phyloP scores from a whole-genome alignment of 2,888 invertebrate species.

The Masnerella sp. region DNA sequence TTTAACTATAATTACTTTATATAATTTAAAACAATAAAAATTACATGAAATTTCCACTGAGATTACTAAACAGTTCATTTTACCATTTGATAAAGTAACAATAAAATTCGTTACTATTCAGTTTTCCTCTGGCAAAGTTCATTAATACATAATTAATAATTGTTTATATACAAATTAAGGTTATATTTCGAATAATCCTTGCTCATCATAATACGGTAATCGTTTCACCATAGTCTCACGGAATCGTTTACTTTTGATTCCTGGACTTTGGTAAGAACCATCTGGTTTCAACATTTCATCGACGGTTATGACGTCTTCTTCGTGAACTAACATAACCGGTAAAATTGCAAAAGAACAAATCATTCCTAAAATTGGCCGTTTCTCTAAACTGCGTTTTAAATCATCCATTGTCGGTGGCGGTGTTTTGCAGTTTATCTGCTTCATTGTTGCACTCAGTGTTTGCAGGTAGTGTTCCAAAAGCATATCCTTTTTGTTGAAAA shows the following conservation, averaged over 20 bases:
- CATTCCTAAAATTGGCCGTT: slow-evolving; percentile 63
- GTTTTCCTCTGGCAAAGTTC: too few relatives aligned
- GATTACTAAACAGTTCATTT: too few relatives aligned
- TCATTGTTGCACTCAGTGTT: slow-evolving; percentile 65
- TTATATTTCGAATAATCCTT: slow-evolving; percentile 67
- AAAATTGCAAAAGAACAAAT: slow-evolving; percentile 64
- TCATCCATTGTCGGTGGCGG: slow-evolving; percentile 65
- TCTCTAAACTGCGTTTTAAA: slow-evolving; percentile 59
- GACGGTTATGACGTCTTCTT: slow-evolving; percentile 62
- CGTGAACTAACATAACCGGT: slow-evolving; percentile 67
- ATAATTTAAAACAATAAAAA: too few relatives aligned
- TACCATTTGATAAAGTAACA: too few relatives aligned
- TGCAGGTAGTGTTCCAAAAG: slow-evolving; percentile 67
- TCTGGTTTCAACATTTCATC: slow-evolving; percentile 65
- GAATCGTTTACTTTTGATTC: slow-evolving; percentile 59
- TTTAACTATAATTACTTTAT: too few relatives aligned
- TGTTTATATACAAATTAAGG: slow-evolving; percentile 10
- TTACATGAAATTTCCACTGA: too few relatives aligned
- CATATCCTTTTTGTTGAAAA: slow-evolving; percentile 52
- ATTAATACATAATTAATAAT: slow-evolving; percentile 2
- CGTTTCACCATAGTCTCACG: slow-evolving; percentile 64
- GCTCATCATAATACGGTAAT: slow-evolving; percentile 63
- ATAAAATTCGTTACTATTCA: too few relatives aligned
- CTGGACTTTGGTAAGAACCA: slow-evolving; percentile 5
- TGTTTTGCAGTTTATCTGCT: slow-evolving; percentile 66